Base-by-base conservation (phyloP, 2,797 vertebrate genomes). In the Phalloptychus januarius region DNA sequence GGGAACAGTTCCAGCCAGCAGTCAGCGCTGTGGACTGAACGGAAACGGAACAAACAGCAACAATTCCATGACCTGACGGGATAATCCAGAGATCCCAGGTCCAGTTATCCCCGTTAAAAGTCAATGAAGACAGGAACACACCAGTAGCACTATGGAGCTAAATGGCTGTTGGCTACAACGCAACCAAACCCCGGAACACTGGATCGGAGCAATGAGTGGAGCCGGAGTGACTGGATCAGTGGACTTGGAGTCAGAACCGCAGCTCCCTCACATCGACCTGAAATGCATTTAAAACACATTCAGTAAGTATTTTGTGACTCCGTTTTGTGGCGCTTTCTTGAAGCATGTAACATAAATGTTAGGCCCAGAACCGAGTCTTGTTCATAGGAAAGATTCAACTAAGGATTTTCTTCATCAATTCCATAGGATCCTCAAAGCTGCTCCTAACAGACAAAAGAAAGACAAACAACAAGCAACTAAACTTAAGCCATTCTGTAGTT, bases 91-190 rank as follows among this genome's bases (percentile, higher is more conserved):
- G 79, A 28, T 77, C 11, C 71, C 79, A 79, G 40, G 40, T 42
- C 36, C 33, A 67, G 83, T n/a, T 85, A 75, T 84, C 72, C 83
- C 70, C 7, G 71, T 50, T 76, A 42, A 75, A 25, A 82, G 79
- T 87, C 74, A 36, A 81, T 63, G 31, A 5, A 25, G 20, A 40
- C 33, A 67, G 63, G 36, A 40, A 67, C 63, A 67, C 63, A 67
- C 4, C 79, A 85, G 79, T 90, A 81, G 81, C 86, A 31, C 82
- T 5, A 81, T 52, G 78, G 82, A 78, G 84, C 84, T 91, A 91
- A 88, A 90, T 90, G 87, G 90, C 89, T 89, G 91, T 77, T 88
- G 73, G 84, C 70, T 77, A 78, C 89, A 82, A 85, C 38, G 69
- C 79, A 79, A 45, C 79, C 80, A 80, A 92, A 86, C 6, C 82